These are phyloP conservation scores for Stratiolaelaps scimitus DNA, from an alignment of 1,140 invertebrate species.

Conservation along the genomic window DNA sequence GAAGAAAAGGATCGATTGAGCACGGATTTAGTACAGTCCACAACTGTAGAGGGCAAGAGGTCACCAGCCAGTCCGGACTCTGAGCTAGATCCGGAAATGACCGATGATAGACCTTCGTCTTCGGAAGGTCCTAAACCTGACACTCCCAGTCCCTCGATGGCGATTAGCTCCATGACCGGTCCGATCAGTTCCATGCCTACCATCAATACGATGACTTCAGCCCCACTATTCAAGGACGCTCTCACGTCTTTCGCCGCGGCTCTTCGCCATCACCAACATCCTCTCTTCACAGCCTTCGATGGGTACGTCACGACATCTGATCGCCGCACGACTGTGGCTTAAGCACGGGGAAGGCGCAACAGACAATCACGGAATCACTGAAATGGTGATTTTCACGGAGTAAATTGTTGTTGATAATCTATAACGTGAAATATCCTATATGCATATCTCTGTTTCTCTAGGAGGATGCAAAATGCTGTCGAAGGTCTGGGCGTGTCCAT, in stretches of 20 bases:
- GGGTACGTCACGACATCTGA: background rate
- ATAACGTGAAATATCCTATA: too few species aligned
- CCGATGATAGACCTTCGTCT: slow-evolving; percentile 24
- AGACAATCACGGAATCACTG: too few species aligned
- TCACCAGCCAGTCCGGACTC: slow-evolving; percentile 10
- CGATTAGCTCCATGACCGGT: background rate
- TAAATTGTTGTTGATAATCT: too few species aligned
- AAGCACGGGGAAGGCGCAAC: too few species aligned
- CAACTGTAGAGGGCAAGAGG: slow-evolving; percentile 17
- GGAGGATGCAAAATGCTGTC: slow-evolving; percentile 26
- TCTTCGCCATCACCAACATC: slow-evolving; percentile 21
- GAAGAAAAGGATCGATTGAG: slow-evolving; percentile 34
- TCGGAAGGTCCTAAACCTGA: slow-evolving; percentile 19
- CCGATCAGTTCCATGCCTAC: too few species aligned
- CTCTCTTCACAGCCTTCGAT: slow-evolving; percentile 14
- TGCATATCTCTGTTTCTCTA: background rate
- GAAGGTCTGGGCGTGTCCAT: slow-evolving; percentile 18
- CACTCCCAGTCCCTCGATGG: slow-evolving; percentile 13
- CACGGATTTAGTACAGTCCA: slow-evolving; percentile 22
- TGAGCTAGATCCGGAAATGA: slow-evolving; percentile 3
- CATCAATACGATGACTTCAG: background rate
- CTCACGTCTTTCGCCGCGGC: slow-evolving; percentile 22
- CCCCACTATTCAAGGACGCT: slow-evolving; percentile 22
- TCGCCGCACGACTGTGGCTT: too few species aligned
- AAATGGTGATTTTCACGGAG: too few species aligned